Conservation (phyloP, 2,797 vertebrate genomes). For the Gadopsis bispinosus region DNA sequence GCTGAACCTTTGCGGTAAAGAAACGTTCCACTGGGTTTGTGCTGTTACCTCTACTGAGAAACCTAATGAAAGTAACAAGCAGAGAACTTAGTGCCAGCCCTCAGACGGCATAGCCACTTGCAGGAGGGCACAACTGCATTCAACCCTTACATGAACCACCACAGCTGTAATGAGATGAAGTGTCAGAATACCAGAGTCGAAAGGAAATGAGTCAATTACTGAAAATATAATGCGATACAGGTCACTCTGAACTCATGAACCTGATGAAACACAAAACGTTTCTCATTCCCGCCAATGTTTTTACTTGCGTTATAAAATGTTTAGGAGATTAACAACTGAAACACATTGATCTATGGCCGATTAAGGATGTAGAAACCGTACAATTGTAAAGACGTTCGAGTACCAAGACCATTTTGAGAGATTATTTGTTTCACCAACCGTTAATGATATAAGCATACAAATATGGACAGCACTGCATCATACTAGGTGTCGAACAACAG, state of each 20-base stretch:
- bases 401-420: background rate
- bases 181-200: slow-evolving; percentile 2
- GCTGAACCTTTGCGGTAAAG: slow-evolving; percentile 1
- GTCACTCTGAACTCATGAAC: slow-evolving; percentile 24
- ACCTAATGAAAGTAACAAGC: slow-evolving; percentile 24
- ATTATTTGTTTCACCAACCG: background rate
- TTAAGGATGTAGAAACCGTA: slow-evolving; percentile 25
- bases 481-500: too few relatives aligned
- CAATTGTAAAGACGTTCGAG: slow-evolving; percentile 29
- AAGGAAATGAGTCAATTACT: background rate
- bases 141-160: background rate
- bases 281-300: slow-evolving; percentile 6
- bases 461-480: background rate
- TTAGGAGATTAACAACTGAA: slow-evolving; percentile 45
- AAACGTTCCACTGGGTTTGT: slow-evolving; percentile 12
- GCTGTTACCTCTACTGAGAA: background rate
- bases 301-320: slow-evolving; percentile 34
- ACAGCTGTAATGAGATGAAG: background rate
- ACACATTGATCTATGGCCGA: slow-evolving; percentile 14
- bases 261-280: background rate
- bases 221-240: background rate
- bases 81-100: slow-evolving; percentile 12
- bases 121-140: slow-evolving; percentile 15
- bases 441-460: background rate
- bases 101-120: slow-evolving; percentile 14